Evolutionary conservation across 2,888 invertebrate species (phyloP), one percentile per base, ranked within the genome.

Genomic region (Sicus ferrugineus): DNA sequence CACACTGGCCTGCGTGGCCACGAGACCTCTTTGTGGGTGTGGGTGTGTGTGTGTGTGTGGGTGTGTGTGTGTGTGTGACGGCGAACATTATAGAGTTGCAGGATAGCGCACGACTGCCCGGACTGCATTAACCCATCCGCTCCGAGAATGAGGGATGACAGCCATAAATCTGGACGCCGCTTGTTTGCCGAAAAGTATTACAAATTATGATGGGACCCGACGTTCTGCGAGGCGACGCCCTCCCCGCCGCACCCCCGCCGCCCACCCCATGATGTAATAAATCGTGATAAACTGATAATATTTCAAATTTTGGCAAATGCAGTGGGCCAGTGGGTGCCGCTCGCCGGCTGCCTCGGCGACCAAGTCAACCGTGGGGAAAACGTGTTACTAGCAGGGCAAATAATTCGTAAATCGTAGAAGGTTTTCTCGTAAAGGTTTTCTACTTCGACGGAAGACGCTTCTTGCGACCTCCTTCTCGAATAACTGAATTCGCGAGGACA

Each of bases 121-220:
- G 28, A 54, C 54, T 54, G 31, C 59, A 67, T 67, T 59, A 67
- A 59, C 58, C 59, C 67, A 48, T 48, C 48, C 59, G 48, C 30
- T 59, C 48, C 59, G 67, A 67, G 59, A 59, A 67, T 67, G 67
- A 67, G 67, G 30, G 50, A 67, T 59, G 67, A 59, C 65, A 46
- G 30, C 31, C 67, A 67, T 67, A 67, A 67, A 67, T 67, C 67
- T 59, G 31, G 48, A 67, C 52, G 58, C 30, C 59, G 67, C 4
- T 38, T 67, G 67, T 67, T 59, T 67, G 67, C 67, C 67, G 59
- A 58, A 67, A 59, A 59, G 38, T 38, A 23, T 59, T 59, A 67
- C 59, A 67, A 67, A 67, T 67, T 67, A 67, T 59, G n/a, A n/a
- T n/a, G n/a, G n/a, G n/a, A 3, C 28, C 16, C 28, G n/a, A n/a